These are phyloP conservation scores for Vicugna pacos DNA, from an alignment of 2,113 vertebrate species.

Conservation along the genomic window DNA sequence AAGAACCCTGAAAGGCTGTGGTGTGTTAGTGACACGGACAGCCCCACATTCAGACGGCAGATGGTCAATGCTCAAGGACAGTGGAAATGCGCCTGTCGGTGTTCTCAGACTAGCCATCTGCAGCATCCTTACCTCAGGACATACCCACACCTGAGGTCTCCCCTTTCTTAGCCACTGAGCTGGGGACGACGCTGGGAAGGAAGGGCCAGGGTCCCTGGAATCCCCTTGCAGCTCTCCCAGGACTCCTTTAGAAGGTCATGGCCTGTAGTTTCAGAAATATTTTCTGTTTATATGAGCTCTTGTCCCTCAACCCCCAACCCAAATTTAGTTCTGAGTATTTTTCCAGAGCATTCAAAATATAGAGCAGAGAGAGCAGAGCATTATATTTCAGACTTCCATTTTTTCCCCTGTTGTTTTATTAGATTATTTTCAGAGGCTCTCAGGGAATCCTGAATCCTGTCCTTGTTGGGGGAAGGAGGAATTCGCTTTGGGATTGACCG, in stretches of 20 bases:
- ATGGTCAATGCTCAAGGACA: neutral
- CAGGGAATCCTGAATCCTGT: constrained; percentile 60
- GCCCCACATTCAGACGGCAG: neutral
- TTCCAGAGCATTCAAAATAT: constrained; percentile 77
- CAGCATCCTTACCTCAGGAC: neutral
- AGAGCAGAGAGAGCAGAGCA: constrained; percentile 31
- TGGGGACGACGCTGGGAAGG: constrained; percentile 8
- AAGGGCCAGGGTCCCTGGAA: constrained; percentile 48
- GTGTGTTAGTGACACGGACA: neutral
- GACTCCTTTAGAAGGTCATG: constrained; percentile 61
- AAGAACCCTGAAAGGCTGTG: neutral
- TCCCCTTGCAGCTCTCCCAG: constrained; percentile 68
- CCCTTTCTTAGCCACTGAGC: neutral
- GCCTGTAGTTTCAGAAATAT: constrained; percentile 76
- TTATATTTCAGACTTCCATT: constrained; percentile 55
- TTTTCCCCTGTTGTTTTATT: constrained; percentile 39
- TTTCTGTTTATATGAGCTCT: constrained; percentile 71
- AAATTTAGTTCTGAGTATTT: constrained; percentile 79
- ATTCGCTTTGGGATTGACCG: neutral
- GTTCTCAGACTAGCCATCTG: neutral
- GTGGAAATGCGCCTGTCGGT: neutral
- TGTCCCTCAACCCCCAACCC: constrained; percentile 72
- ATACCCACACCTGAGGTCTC: neutral
- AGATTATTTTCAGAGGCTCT: constrained; percentile 71
- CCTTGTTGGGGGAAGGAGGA: neutral